phyloP scores from a whole-genome alignment of 2,888 invertebrate genomes.

The Megaustenia siamemsis region DNA sequence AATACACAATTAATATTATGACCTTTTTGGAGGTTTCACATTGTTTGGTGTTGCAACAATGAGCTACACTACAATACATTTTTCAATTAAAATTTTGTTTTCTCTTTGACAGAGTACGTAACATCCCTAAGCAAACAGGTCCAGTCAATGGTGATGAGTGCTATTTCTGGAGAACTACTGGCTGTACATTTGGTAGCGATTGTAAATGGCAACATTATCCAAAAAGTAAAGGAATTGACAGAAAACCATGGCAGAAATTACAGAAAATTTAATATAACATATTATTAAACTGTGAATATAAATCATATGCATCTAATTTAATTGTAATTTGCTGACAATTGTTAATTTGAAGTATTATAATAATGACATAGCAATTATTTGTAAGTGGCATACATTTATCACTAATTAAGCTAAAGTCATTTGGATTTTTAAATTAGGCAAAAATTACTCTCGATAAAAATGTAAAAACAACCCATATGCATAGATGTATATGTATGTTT shows the following conservation, averaged over 20 bases:
- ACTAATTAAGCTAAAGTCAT: neutral
- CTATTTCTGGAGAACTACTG: conserved; percentile 82
- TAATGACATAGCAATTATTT: neutral
- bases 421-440: neutral
- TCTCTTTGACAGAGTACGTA: conserved; percentile 56
- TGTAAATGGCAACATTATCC: conserved; percentile 80
- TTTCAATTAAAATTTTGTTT: neutral
- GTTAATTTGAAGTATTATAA: neutral
- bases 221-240: conserved; percentile 80
- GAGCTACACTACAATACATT: neutral
- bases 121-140: conserved; percentile 73
- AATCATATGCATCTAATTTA: conserved; percentile 12
- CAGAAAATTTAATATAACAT: conserved; percentile 19
- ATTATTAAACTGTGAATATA: neutral
- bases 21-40: neutral
- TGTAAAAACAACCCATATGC: neutral
- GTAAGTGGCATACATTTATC: neutral
- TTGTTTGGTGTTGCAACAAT: neutral
- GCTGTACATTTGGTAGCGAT: conserved; percentile 80
- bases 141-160: conserved; percentile 81
- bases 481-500: too few species aligned
- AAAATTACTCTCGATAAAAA: neutral
- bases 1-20: neutral
- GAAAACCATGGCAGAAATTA: conserved; percentile 80
- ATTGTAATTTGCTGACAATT: neutral